Base-by-base conservation (phyloP, 2,888 invertebrate species). In the Zaprionus lineosus region DNA sequence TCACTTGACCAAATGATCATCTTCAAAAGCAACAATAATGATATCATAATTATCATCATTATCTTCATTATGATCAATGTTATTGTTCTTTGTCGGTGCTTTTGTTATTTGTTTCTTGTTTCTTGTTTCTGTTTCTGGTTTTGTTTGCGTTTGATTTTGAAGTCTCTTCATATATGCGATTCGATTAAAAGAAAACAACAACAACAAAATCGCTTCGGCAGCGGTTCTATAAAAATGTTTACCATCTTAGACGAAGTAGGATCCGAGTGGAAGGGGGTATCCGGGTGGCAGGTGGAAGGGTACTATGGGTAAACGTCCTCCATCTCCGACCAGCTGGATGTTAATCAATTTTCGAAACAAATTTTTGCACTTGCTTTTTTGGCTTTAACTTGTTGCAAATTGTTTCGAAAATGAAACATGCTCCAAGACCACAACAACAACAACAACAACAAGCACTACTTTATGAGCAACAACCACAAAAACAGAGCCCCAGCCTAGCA, bases 261-360 rank as follows among this genome's bases (percentile, higher is more conserved):
- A n/a, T n/a, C n/a, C n/a, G 5, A n/a, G 12, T 18, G 3, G 4
- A 6, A 21, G 9, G 18, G 14, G 21, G 28, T 24, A 1, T 24
- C 4, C 24, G n/a, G 24, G n/a, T 1, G 19, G 19, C 8, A 24
- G 24, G 29, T 24, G 24, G 33, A 14, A 5, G 29, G n/a, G 2
- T 16, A 3, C 16, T 7, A 11, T 21, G 31, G 46, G 55, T 43
- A 55, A 59, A 58, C 26, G 66, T 52, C 46, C 43, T 31, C 51
- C 37, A 65, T 18, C 34, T 44, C 55, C 46, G 75, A 78, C 82
- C 83, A 70, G 83, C 82, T 78, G 75, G 68, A 67, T 70, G 78
- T 77, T 84, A 77, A 74, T 81, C 74, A 82, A 82, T 78, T 78
- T 82, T 82, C 83, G 78, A 78, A 78, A 78, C 70, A 63, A 60